Conservation (phyloP, 2,113 vertebrate genomes). For the Chionodraco myersi region DNA sequence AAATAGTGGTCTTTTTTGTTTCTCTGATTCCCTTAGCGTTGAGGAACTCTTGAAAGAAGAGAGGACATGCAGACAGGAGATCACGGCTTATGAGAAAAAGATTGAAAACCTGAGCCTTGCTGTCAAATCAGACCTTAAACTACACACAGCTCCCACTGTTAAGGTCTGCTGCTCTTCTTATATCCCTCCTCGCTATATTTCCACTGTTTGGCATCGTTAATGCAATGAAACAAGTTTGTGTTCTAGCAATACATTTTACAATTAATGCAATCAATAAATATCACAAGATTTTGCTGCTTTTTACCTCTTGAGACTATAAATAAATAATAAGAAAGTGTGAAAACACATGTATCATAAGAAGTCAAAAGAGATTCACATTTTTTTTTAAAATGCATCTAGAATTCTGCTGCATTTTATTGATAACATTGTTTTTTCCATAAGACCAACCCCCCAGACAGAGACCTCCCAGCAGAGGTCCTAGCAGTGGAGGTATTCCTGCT, state of each 20-base stretch:
- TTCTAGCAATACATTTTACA: not conserved
- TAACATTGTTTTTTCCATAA: conserved; percentile 14
- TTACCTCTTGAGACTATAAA: not conserved
- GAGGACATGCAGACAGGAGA: conserved; percentile 84
- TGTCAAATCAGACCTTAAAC: conserved; percentile 72
- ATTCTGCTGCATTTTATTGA: not conserved
- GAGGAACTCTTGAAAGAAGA: conserved; percentile 91
- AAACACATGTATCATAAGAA: no score
- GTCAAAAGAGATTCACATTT: not conserved
- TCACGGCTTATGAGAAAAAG: conserved; percentile 88
- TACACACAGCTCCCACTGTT: conserved; percentile 57
- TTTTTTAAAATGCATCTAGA: not conserved
- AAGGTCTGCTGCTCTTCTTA: conserved; percentile 52
- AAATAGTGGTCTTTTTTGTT: not conserved
- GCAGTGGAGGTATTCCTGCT: conserved; percentile 90
- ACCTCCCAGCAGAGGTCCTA: conserved; percentile 85
- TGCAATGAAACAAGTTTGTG: not conserved
- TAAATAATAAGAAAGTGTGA: no score
- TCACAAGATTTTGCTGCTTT: not conserved
- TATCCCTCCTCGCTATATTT: not conserved
- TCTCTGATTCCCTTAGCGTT: conserved; percentile 81
- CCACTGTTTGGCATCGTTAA: not conserved
- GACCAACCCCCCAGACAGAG: conserved; percentile 63
- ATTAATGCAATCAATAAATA: not conserved
- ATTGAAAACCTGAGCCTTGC: conserved; percentile 86